Evolutionary conservation across 92 coral and sea anemone species (phyloP).

Genomic region (Palythoa caribaeorum): DNA sequence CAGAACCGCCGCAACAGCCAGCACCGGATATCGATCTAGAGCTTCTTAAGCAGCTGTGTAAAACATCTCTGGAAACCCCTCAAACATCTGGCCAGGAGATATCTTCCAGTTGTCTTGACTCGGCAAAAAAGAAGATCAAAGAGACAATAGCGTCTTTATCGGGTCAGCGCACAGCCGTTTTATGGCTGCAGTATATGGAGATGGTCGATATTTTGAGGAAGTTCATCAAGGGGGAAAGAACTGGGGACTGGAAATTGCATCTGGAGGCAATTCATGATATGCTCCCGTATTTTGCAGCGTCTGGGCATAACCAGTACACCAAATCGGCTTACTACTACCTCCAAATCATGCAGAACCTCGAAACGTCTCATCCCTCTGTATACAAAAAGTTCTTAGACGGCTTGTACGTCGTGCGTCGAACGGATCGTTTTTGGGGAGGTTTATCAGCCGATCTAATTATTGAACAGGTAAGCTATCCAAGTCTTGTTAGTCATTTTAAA

Average conservation of each 20-base stretch:
- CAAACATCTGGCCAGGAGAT: no score
- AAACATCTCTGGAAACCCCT: no score
- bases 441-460: slow-evolving; percentile 51
- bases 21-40: no score
- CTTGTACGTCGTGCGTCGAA: slow-evolving; percentile 45
- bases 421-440: slow-evolving; percentile 62
- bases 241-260: slow-evolving; percentile 50
- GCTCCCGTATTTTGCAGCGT: slow-evolving; percentile 33
- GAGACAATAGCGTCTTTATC: background rate
- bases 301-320: slow-evolving; percentile 48
- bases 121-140: no score
- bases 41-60: no score
- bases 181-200: slow-evolving; percentile 49
- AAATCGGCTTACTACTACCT: slow-evolving; percentile 48
- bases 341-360: slow-evolving; percentile 50
- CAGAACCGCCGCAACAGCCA: no score
- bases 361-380: background rate
- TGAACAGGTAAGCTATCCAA: slow-evolving; percentile 33
- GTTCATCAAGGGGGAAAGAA: slow-evolving; percentile 54
- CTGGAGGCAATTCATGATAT: slow-evolving; percentile 8
- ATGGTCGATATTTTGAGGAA: slow-evolving; percentile 42
- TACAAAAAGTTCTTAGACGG: slow-evolving; percentile 35
- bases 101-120: no score
- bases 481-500: no score
- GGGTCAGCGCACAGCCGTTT: slow-evolving; percentile 36